Percentiles rank a stretch among this genome's conserved stretches.
Evolutionary conservation across 2,888 invertebrate species (phyloP).

Genomic region (Apomyelois bistriatella): DNA sequence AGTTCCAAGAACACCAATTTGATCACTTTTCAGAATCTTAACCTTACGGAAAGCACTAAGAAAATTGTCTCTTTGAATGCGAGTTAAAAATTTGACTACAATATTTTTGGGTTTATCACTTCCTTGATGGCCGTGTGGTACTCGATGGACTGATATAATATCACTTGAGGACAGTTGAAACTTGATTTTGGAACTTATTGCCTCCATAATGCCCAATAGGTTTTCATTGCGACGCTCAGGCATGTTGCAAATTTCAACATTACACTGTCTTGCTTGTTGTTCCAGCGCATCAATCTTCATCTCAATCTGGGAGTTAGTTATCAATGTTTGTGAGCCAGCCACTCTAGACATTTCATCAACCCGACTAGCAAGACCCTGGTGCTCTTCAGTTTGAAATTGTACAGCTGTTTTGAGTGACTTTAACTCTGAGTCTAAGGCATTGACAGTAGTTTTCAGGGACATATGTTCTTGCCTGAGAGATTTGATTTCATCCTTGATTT

Average conservation of each 20-base stretch:
- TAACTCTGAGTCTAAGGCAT: not conserved
- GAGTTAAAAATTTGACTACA: slow-evolving; percentile 8
- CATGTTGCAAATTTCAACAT: slow-evolving; percentile 14
- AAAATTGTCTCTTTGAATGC: slow-evolving; percentile 6
- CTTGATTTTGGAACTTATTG: slow-evolving; percentile 3
- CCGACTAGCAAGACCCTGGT: not conserved
- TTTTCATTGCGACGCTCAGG: slow-evolving; percentile 14
- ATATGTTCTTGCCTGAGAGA: not conserved
- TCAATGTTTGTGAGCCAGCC: not conserved
- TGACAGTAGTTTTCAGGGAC: not conserved
- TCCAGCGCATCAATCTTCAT: slow-evolving; percentile 2
- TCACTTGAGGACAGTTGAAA: not conserved
- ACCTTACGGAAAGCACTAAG: slow-evolving; percentile 4
- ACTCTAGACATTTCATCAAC: not conserved
- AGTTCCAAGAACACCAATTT: not conserved
- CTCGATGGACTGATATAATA: slow-evolving; percentile 12
- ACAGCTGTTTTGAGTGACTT: not conserved
- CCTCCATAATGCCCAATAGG: not conserved
- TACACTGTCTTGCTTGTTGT: slow-evolving; percentile 13
- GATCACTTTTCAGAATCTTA: not conserved
- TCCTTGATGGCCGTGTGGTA: slow-evolving; percentile 12
- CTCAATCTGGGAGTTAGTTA: not conserved
- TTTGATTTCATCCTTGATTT: not conserved
- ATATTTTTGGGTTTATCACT: slow-evolving; percentile 10
- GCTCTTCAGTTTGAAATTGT: not conserved